phyloP scores from a whole-genome alignment of 2,797 vertebrate genomes.

The Intellagama lesueurii region DNA sequence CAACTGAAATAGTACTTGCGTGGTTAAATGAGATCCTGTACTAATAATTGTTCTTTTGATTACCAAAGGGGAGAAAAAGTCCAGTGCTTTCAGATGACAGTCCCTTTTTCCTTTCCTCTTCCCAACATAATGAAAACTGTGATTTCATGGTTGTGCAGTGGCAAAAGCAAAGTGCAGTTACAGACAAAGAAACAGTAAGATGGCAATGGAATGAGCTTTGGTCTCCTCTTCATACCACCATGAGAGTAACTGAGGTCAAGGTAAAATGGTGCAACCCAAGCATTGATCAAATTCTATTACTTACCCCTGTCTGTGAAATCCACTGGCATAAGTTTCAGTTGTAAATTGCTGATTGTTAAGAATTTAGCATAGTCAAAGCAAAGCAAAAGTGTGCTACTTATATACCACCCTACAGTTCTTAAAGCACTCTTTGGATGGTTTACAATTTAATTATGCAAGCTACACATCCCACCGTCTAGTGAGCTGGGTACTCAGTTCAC shows the following conservation, averaged over 20 bases:
- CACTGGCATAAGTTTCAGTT: slow-evolving; percentile 17
- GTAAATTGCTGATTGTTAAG: too few species aligned
- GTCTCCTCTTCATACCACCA: not conserved
- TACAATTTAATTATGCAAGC: too few species aligned
- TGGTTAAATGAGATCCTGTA: not conserved
- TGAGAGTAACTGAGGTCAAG: not conserved
- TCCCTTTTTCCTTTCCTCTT: not conserved
- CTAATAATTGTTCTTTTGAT: not conserved
- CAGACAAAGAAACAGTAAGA: not conserved
- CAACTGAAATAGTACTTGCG: not conserved
- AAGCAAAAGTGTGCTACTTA: too few species aligned
- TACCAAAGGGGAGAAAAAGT: not conserved
- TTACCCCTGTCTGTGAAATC: not conserved
- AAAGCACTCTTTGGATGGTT: too few species aligned
- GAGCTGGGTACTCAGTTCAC: too few species aligned
- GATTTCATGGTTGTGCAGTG: not conserved
- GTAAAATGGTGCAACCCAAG: not conserved
- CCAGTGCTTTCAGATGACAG: not conserved
- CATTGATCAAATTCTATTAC: slow-evolving; percentile 18
- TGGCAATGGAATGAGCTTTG: not conserved
- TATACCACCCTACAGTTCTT: too few species aligned
- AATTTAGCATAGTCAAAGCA: too few species aligned
- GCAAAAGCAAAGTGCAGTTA: not conserved
- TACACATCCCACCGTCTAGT: too few species aligned
- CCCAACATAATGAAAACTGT: not conserved